These are phyloP conservation scores for Lordiphosa collinella DNA, from an alignment of 1,140 invertebrate species.

Conservation along the genomic window DNA sequence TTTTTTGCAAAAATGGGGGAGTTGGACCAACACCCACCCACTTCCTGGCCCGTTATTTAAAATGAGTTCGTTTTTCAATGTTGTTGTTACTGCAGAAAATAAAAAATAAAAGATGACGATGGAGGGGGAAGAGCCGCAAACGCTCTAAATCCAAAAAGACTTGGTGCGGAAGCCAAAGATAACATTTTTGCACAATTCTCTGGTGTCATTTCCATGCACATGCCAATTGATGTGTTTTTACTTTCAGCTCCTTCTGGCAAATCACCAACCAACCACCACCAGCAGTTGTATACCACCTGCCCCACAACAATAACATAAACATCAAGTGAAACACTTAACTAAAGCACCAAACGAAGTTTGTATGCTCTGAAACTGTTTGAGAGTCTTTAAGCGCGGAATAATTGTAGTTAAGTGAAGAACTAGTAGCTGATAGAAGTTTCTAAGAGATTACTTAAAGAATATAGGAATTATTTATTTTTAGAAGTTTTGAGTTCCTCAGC, in stretches of 20 bases:
- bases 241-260: conserved; percentile 52
- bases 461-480: too few relatives aligned
- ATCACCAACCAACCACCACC: conserved; percentile 16
- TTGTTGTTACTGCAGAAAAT: conserved; percentile 41
- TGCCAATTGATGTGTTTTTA: conserved; percentile 77
- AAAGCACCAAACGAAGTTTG: not conserved
- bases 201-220: conserved; percentile 77
- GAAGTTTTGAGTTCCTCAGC: too few relatives aligned
- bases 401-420: too few relatives aligned
- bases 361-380: too few relatives aligned
- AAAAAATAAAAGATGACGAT: conserved; percentile 10
- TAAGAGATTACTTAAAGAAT: too few relatives aligned
- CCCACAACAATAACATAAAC: conserved; percentile 5
- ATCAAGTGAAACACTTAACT: conserved; percentile 1
- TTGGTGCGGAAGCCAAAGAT: conserved; percentile 76
- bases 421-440: too few relatives aligned
- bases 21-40: conserved; percentile 1
- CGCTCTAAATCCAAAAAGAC: conserved; percentile 58
- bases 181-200: conserved; percentile 77
- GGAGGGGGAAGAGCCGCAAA: not conserved
- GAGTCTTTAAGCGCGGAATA: too few relatives aligned
- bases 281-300: conserved; percentile 12
- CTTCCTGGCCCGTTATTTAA: conserved; percentile 63
- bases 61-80: conserved; percentile 54
- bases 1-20: conserved; percentile 26